A percentile compares a stretch with the other conserved stretches of the same genome.
phyloP scores from a whole-genome alignment of 2,113 vertebrate genomes.

The Alaudala cheleensis region DNA sequence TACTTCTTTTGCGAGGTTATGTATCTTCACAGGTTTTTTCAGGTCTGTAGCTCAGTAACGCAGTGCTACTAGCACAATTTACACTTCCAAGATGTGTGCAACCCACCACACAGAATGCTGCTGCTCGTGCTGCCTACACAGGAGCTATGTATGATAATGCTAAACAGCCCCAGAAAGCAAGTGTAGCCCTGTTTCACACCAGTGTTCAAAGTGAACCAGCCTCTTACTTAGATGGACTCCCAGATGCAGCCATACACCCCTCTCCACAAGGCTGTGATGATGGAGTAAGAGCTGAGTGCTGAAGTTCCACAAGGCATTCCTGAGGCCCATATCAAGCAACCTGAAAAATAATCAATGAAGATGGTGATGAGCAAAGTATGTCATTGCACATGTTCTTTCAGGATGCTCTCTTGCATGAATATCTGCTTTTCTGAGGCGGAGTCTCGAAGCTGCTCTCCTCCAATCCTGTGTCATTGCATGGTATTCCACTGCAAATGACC shows the following conservation, averaged over 20 bases:
- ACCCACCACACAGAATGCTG: neutral
- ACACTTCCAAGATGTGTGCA: neutral
- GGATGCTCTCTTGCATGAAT: neutral
- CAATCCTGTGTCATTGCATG: fast-evolving
- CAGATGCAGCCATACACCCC: neutral
- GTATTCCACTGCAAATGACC: neutral
- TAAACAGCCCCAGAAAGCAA: neutral
- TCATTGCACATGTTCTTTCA: neutral
- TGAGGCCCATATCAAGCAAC: fast-evolving
- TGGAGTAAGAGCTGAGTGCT: neutral
- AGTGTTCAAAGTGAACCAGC: neutral
- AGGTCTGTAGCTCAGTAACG: neutral
- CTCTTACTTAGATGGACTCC: neutral
- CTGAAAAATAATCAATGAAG: neutral
- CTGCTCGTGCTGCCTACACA: neutral
- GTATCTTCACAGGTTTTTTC: neutral
- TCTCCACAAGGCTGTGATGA: neutral
- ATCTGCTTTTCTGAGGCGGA: neutral
- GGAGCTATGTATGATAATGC: neutral
- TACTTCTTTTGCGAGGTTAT: neutral
- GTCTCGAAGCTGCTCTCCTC: neutral
- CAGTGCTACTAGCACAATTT: neutral
- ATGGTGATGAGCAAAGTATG: neutral
- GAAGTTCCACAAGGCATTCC: neutral
- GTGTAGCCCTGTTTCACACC: neutral